Base-by-base conservation (phyloP, 2,113 vertebrate genomes). In the Illadopsis cleaveri region DNA sequence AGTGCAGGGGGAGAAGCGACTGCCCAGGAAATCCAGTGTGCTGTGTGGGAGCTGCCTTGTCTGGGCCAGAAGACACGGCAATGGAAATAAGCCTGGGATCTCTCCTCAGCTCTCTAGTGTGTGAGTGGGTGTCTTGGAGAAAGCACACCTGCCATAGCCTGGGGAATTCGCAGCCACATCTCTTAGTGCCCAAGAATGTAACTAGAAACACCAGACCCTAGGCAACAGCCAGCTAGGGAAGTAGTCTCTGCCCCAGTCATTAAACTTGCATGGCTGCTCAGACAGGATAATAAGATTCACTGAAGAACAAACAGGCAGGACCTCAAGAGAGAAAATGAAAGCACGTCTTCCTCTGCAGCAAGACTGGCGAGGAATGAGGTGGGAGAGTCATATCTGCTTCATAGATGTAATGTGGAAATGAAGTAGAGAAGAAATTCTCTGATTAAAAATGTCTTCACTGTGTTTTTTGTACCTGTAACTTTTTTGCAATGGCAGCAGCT, bases 1-100 rank as follows among this genome's bases (percentile, higher is more conserved):
- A 45, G 38, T 27, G 51, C 0, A 0, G 38, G 38, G 13, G 64
- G 31, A 89, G 35, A 82, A 71, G 47, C 0, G 0, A 75, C 42
- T 54, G 56, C 51, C 56, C 33, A 30, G 65, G 76, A 82, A 84
- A 85, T 68, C 33, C 61, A 15, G 8, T 37, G 54, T 83, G 45
- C 45, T 61, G 4, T 12, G 35, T 64, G n/a, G 44, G 19, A 90
- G 14, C 27, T 82, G 82, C 57, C 33, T 90, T 42, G 16, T 64
- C 57, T 27, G 15, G 65, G 30, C 33, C 48, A 72, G 53, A 65
- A 90, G 51, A 51, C 16, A 15, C 0, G 0, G 24, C 21, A 45
- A 9, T 31, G 3, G 21, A 15, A 38, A 12, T 40, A 81, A 75
- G 21, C 23, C 69, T 78, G 58, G 45, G 65, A 72, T 76, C 19